Conservation (phyloP, 30 jellyfish, hydroid and myxozoan genomes). For the Cassiopea xamachana region DNA sequence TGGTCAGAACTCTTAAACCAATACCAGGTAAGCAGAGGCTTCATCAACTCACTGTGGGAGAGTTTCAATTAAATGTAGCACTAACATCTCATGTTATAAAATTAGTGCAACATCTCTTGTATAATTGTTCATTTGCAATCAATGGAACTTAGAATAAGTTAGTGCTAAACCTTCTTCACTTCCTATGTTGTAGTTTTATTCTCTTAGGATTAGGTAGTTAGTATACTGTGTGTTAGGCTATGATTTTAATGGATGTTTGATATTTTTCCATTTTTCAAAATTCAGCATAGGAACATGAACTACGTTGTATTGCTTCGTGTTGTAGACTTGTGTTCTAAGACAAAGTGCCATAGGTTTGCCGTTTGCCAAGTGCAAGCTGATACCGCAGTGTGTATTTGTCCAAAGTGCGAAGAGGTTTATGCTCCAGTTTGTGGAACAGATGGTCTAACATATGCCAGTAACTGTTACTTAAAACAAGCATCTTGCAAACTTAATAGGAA, state of each 20-base stretch:
- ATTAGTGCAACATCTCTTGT: too few species aligned
- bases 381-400: conserved; percentile 77
- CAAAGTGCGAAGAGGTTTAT: conserved; percentile 40
- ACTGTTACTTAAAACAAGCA: conserved; percentile 66
- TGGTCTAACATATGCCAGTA: conserved; percentile 81
- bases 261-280: too few species aligned
- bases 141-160: too few species aligned
- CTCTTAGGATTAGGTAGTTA: too few species aligned
- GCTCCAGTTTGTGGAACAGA: conserved; percentile 84
- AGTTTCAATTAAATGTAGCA: too few species aligned
- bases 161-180: too few species aligned
- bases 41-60: background rate
- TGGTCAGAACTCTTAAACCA: conserved; percentile 30
- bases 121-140: too few species aligned
- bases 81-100: too few species aligned
- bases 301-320: background rate
- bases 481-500: conserved; percentile 42
- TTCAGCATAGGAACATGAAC: too few species aligned
- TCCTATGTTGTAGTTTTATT: too few species aligned
- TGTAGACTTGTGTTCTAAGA: conserved; percentile 64
- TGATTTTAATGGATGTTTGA: too few species aligned
- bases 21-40: conserved; percentile 71
- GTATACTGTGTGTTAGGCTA: too few species aligned
- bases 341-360: conserved; percentile 51
- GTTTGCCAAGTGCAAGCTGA: conserved; percentile 23